Evolutionary conservation across 2,113 vertebrate genomes (phyloP), one percentile per base, ranked within the genome.

Genomic region (Craseonycteris thonglongyai): DNA sequence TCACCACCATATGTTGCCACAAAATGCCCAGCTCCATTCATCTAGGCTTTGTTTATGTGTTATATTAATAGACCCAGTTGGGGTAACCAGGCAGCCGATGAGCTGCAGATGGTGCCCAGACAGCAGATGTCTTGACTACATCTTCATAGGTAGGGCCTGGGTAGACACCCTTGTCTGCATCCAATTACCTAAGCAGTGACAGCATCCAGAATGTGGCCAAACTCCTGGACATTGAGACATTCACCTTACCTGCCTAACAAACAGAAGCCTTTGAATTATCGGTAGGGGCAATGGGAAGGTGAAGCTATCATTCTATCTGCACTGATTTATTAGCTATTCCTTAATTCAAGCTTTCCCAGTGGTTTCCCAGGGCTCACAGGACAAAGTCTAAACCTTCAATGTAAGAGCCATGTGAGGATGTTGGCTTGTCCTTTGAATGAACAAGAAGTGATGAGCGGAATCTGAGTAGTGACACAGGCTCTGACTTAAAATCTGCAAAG

Each of bases 71-170:
- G 90, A 94, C 80, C 84, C 87, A 95, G 86, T 83, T 96, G 79
- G 65, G 13, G 85, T 92, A 96, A 85, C 26, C 49, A 89, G 91
- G 88, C 49, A 91, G 94, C 90, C 97, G 96, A 93, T 56, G 9
- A 95, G 88, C 68, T 97, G 91, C 97, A 96, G 97, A 96, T 97
- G 97, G 19, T 94, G 7, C 45, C 93, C 83, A 93, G 90, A 92
- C 65, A 87, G 83, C 12, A 71, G 6, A 47, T 90, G 94, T 90
- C 94, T 93, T 16, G 76, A 7, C n/a, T 65, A n/a, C 66, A 65
- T 54, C 92, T 95, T 2, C 42, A 95, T 56, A 90, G 51, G 68
- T 51, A 82, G 90, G 54, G 4, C 51, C 30, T 3, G 22, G 38
- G 47, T 47, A 90, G 63, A 86, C 16, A 9, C 5, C 5, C 13